Evolutionary conservation across 2,888 invertebrate species (phyloP).

Genomic region (Drosophila borealis): DNA sequence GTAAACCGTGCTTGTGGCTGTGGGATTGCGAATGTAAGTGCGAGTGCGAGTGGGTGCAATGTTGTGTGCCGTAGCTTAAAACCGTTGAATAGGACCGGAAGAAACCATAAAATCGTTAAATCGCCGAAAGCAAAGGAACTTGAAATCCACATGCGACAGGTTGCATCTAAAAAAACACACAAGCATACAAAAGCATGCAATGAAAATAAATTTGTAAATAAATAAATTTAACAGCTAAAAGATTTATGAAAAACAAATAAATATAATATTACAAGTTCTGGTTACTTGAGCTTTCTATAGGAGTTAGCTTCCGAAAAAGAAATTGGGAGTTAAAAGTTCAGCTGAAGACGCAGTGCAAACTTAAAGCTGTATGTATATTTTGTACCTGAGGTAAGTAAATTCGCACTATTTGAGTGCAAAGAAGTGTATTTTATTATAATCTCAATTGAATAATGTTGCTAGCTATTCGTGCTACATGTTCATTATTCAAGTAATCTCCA

Average conservation of each 20-base stretch:
- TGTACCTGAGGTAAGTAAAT: too few species aligned
- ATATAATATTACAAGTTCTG: not conserved
- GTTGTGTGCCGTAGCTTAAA: not conserved
- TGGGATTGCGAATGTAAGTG: not conserved
- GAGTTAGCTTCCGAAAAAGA: too few species aligned
- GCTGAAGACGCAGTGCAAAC: too few species aligned
- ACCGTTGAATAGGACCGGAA: constrained; percentile 36
- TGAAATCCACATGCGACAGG: constrained; percentile 44
- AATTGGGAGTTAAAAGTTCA: too few species aligned
- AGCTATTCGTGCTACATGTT: too few species aligned
- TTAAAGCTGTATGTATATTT: too few species aligned
- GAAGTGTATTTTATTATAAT: too few species aligned
- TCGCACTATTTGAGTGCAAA: too few species aligned
- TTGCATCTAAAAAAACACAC: constrained; percentile 51
- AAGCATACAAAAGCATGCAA: constrained; percentile 38
- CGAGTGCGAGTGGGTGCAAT: constrained; percentile 1
- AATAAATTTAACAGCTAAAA: constrained; percentile 10
- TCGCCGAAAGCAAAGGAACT: constrained; percentile 9
- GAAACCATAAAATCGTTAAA: constrained; percentile 39
- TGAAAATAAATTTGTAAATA: constrained; percentile 31
- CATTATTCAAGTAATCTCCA: too few species aligned
- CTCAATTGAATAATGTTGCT: too few species aligned
- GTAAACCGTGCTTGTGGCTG: constrained; percentile 21
- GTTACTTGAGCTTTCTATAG: too few species aligned
- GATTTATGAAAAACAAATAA: not conserved